These are phyloP conservation scores for Limenitis camilla DNA, from an alignment of 2,888 invertebrate genomes.

Conservation along the genomic window DNA sequence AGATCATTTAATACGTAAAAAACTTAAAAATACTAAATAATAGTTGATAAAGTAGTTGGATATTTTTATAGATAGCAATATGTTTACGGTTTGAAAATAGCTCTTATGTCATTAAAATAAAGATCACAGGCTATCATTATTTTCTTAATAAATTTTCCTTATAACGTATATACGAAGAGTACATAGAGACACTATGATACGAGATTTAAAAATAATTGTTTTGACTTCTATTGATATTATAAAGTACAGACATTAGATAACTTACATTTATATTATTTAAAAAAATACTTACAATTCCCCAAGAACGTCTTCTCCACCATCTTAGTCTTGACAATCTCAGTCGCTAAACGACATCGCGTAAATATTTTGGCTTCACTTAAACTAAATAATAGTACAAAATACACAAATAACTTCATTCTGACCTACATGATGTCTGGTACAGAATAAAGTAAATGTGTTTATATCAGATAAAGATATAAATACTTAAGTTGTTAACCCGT, in stretches of 20 bases:
- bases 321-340: constrained; percentile 33
- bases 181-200: background rate
- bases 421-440: background rate
- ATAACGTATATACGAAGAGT: too few species aligned
- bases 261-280: background rate
- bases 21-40: too few species aligned
- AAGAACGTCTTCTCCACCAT: constrained; percentile 41
- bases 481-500: constrained; percentile 4
- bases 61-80: too few species aligned
- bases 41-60: too few species aligned
- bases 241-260: background rate
- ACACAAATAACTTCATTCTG: constrained; percentile 14
- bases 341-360: constrained; percentile 42
- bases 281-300: constrained; percentile 44
- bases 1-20: too few species aligned
- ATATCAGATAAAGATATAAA: background rate
- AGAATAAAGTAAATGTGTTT: background rate
- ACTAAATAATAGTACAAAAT: constrained; percentile 13
- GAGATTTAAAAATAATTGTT: background rate
- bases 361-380: constrained; percentile 33
- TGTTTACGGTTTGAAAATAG: too few species aligned
- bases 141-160: too few species aligned
- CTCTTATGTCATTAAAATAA: too few species aligned
- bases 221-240: background rate
- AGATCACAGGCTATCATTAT: too few species aligned